Conservation (phyloP, 2,888 invertebrate species). For the Troides helena region DNA sequence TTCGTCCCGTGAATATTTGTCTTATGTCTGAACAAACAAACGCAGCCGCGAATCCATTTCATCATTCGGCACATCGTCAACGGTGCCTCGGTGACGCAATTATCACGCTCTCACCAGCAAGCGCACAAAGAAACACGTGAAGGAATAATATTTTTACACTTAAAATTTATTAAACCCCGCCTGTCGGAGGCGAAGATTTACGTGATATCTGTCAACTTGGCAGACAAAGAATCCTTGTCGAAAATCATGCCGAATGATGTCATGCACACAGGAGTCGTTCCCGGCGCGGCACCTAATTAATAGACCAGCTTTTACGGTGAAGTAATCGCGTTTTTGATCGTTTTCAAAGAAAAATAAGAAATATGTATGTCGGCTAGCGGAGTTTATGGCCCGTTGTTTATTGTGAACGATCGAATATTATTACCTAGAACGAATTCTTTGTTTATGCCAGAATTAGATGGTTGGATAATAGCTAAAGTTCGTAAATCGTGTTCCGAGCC, state of each 20-base stretch:
- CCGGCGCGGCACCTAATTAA: constrained; percentile 59
- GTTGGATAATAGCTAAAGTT: constrained; percentile 25
- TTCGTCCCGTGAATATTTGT: constrained; percentile 52
- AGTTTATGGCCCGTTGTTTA: constrained; percentile 65
- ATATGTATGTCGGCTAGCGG: constrained; percentile 53
- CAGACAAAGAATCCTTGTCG: constrained; percentile 72
- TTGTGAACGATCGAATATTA: constrained; percentile 49
- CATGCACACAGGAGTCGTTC: constrained; percentile 49
- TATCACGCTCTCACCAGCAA: constrained; percentile 28
- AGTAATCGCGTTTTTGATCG: constrained; percentile 45
- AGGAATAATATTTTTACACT: constrained; percentile 66
- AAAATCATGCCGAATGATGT: constrained; percentile 67
- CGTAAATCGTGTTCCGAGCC: constrained; percentile 24
- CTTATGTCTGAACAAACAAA: constrained; percentile 67
- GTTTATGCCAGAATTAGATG: constrained; percentile 42
- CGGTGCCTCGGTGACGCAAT: constrained; percentile 36
- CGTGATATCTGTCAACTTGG: constrained; percentile 62
- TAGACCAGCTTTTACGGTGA: constrained; percentile 63
- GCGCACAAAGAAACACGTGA: constrained; percentile 49
- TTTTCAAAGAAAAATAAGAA: constrained; percentile 70
- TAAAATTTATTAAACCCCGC: constrained; percentile 59
- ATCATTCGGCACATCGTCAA: constrained; percentile 64
- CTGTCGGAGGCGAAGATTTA: constrained; percentile 72
- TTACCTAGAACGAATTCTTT: constrained; percentile 59
- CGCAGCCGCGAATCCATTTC: constrained; percentile 64